phyloP scores from a whole-genome alignment of 2,888 invertebrate genomes.

The Mesochorus sp. region DNA sequence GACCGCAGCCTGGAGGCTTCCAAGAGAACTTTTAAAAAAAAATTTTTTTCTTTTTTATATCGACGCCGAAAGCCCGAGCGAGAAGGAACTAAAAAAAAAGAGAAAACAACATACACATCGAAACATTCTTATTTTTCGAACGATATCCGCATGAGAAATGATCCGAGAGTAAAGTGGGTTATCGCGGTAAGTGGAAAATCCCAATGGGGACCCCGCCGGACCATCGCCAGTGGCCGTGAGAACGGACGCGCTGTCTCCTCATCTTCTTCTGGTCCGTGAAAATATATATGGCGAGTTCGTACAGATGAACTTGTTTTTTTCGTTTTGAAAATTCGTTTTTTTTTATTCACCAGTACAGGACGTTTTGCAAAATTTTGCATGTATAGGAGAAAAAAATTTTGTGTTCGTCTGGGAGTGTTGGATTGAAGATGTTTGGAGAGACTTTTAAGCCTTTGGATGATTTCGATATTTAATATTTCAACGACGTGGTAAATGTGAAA shows the following conservation, averaged over 20 bases:
- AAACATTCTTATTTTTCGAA: background rate
- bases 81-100: too few species aligned
- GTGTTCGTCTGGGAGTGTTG: too few species aligned
- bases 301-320: background rate
- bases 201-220: constrained; percentile 10
- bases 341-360: too few species aligned
- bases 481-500: too few species aligned
- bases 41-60: background rate
- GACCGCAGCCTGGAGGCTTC: background rate
- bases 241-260: constrained; percentile 32
- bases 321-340: too few species aligned
- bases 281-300: constrained; percentile 15
- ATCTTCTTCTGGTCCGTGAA: constrained; percentile 14
- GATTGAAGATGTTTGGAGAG: too few species aligned
- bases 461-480: too few species aligned
- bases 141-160: constrained; percentile 11
- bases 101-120: too few species aligned
- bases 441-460: background rate
- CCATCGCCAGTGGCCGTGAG: constrained; percentile 34
- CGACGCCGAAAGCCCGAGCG: too few species aligned
- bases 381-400: too few species aligned
- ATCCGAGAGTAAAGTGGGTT: constrained; percentile 39
- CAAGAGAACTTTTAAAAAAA: background rate
- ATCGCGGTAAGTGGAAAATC: constrained; percentile 47
- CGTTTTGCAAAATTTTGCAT: too few species aligned